A percentile compares a stretch with the other conserved stretches of the same genome.
These are phyloP conservation scores for Molossus molossus DNA, from an alignment of 2,797 vertebrate genomes.

Conservation along the genomic window DNA sequence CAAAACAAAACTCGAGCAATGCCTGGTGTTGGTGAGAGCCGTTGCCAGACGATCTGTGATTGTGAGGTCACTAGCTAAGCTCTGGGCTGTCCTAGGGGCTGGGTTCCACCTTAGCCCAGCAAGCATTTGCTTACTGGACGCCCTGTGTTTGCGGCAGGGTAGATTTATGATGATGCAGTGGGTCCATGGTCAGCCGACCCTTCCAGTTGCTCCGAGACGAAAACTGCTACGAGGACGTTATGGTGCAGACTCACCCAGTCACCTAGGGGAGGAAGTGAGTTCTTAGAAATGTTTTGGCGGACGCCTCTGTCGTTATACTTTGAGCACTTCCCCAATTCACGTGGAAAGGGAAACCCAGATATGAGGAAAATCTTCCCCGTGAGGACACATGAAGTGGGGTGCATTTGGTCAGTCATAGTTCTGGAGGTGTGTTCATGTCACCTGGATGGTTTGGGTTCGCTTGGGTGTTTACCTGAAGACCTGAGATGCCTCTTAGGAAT, in stretches of 20 bases:
- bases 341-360: slow-evolving; percentile 7
- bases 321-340: not conserved
- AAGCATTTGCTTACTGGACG: not conserved
- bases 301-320: not conserved
- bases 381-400: not conserved
- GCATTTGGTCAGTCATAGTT: not conserved
- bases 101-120: not conserved
- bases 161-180: not conserved
- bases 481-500: not conserved
- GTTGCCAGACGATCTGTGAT: not conserved
- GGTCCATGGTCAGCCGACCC: not conserved
- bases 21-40: not conserved
- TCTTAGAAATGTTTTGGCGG: slow-evolving; percentile 34
- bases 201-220: not conserved
- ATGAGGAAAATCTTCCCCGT: not conserved
- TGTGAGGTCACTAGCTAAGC: not conserved
- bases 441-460: not conserved
- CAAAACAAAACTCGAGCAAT: not conserved
- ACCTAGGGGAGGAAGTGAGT: not conserved
- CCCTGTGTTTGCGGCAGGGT: not conserved
- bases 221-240: not conserved
- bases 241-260: not conserved
- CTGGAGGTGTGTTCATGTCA: not conserved
- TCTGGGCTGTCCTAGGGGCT: not conserved
- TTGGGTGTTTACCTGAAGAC: not conserved